These are phyloP conservation scores for Himalopsyche japonica DNA, from an alignment of 2,888 invertebrate species.

Conservation along the genomic window DNA sequence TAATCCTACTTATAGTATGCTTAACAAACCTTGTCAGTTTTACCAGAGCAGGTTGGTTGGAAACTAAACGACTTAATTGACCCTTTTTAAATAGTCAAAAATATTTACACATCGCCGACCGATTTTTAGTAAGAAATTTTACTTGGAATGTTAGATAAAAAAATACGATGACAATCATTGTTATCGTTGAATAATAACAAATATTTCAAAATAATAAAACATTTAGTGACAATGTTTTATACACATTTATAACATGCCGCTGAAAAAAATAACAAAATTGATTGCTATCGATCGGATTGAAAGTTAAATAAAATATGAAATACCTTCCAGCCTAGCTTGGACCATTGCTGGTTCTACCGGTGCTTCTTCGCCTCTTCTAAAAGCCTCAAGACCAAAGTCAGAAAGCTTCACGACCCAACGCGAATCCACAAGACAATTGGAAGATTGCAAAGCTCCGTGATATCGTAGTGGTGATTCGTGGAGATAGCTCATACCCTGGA, in stretches of 20 bases:
- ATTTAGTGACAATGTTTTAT: too few species aligned
- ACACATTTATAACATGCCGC: too few species aligned
- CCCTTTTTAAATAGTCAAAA: too few species aligned
- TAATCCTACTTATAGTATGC: too few species aligned
- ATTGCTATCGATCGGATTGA: background rate
- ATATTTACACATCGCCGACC: background rate
- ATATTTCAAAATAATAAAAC: too few species aligned
- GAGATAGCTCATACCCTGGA: constrained; percentile 85
- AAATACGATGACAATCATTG: too few species aligned
- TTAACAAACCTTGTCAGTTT: too few species aligned
- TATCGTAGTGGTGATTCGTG: constrained; percentile 85
- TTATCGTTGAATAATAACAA: too few species aligned
- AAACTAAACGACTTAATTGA: too few species aligned
- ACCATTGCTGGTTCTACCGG: constrained; percentile 63
- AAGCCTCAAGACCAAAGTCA: constrained; percentile 89
- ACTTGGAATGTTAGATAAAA: background rate
- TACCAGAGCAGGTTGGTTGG: too few species aligned
- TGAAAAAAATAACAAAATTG: too few species aligned
- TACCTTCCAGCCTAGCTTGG: constrained; percentile 73
- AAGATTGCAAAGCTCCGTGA: constrained; percentile 86
- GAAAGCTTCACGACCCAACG: constrained; percentile 93
- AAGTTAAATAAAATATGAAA: constrained; percentile 44
- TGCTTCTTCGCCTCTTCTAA: constrained; percentile 75
- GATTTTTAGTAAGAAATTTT: background rate
- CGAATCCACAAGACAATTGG: constrained; percentile 92